Percentiles rank a stretch among this genome's conserved stretches.
Conservation (phyloP, 2,797 vertebrate species). For the Helarctos malayanus region DNA sequence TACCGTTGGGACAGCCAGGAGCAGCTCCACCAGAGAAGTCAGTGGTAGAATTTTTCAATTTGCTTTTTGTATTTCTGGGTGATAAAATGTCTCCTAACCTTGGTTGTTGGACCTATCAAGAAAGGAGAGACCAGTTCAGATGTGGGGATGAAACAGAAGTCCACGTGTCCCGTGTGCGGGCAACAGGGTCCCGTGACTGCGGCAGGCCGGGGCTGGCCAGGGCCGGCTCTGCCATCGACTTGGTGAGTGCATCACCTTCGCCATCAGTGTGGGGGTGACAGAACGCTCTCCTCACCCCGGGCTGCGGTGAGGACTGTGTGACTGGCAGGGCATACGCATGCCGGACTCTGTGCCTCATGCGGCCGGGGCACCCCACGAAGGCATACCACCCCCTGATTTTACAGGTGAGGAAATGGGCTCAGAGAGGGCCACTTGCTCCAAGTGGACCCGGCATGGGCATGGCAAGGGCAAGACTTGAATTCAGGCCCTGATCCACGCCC, state of each 20-base stretch:
- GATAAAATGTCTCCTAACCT: slow-evolving; percentile 93
- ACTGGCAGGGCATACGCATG: neutral
- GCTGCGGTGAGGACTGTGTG: neutral
- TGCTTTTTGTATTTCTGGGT: slow-evolving; percentile 93
- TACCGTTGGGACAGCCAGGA: neutral
- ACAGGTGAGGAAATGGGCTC: neutral
- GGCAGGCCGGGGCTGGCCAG: neutral
- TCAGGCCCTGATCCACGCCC: no score
- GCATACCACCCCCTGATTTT: neutral
- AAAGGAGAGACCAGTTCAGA: neutral
- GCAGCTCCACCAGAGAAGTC: neutral
- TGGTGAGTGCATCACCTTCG: no score
- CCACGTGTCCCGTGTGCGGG: fast-evolving
- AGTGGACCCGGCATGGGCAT: neutral
- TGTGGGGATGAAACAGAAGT: fast-evolving
- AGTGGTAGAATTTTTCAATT: slow-evolving; percentile 93
- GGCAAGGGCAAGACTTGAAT: neutral
- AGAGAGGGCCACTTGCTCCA: neutral
- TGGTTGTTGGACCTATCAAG: slow-evolving; percentile 94
- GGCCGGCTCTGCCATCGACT: neutral
- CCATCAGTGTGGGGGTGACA: fast-evolving
- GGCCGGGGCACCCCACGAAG: neutral
- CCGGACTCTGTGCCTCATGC: neutral
- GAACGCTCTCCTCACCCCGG: fast-evolving
- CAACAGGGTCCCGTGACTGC: fast-evolving